Conservation (phyloP, 2,797 vertebrate genomes). For the Bradypodion pumilum region DNA sequence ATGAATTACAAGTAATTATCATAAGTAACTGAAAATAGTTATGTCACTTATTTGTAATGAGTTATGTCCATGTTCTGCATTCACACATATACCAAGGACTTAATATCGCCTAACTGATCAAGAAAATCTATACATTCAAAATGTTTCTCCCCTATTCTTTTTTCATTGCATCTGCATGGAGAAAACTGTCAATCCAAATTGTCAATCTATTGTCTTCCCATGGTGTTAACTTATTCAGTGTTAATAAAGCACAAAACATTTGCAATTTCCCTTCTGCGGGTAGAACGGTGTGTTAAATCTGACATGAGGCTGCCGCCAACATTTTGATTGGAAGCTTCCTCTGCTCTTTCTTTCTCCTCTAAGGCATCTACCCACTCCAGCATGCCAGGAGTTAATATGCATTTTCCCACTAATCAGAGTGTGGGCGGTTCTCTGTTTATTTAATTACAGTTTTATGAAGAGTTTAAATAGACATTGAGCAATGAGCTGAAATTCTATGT, state of each 20-base stretch:
- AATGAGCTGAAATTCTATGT: slow-evolving; percentile 54
- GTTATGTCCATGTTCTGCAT: no score
- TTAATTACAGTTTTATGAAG: slow-evolving; percentile 65
- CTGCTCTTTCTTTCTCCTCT: no score
- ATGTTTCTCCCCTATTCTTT: not conserved
- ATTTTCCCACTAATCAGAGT: slow-evolving; percentile 63
- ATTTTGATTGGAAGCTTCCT: not conserved
- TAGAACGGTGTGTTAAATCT: not conserved
- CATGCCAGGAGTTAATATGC: slow-evolving; percentile 66
- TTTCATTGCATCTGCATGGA: not conserved
- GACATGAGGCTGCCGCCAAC: not conserved
- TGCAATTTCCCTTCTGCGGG: not conserved
- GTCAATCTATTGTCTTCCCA: not conserved
- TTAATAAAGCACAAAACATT: not conserved
- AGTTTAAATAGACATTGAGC: slow-evolving; percentile 57
- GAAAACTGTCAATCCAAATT: not conserved
- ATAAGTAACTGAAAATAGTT: no score
- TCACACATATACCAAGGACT: not conserved
- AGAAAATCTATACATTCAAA: not conserved
- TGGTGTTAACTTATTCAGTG: not conserved
- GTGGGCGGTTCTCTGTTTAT: slow-evolving; percentile 65
- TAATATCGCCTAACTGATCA: not conserved
- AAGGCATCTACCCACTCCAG: slow-evolving; percentile 49
- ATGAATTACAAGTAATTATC: no score
- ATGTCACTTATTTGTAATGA: no score